phyloP scores from a whole-genome alignment of 2,888 invertebrate genomes.

The Agonum fuliginosum region DNA sequence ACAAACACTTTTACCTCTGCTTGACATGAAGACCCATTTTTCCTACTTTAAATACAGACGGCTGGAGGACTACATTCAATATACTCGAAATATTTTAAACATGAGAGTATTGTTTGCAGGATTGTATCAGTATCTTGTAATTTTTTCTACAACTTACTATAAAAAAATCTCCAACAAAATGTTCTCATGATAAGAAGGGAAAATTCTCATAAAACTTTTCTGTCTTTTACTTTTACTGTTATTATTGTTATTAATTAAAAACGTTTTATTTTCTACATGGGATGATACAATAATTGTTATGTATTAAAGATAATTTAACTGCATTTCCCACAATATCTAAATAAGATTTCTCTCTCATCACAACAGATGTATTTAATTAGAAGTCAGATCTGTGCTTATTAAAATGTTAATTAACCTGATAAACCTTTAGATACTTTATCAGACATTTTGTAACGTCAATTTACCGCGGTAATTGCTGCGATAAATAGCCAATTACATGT shows the following conservation, averaged over 20 bases:
- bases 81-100: too few species aligned
- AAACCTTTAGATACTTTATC: neutral
- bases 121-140: neutral
- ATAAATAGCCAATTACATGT: slow-evolving; percentile 1
- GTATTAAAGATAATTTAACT: slow-evolving; percentile 2
- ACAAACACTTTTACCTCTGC: slow-evolving; percentile 30
- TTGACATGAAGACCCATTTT: slow-evolving; percentile 16
- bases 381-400: neutral
- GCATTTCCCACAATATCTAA: slow-evolving; percentile 3
- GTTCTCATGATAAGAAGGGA: neutral
- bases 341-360: slow-evolving; percentile 4
- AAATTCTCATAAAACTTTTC: slow-evolving; percentile 11
- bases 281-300: slow-evolving; percentile 15
- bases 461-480: neutral
- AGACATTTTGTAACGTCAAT: neutral
- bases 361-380: slow-evolving; percentile 9
- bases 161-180: neutral
- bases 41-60: too few species aligned
- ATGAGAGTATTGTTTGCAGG: neutral
- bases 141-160: neutral
- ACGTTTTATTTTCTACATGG: slow-evolving; percentile 10
- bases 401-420: neutral
- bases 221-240: slow-evolving; percentile 8
- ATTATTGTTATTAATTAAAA: slow-evolving; percentile 1
- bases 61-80: too few species aligned